Base-by-base conservation (phyloP, 2,888 invertebrate species). In the Drosophila bunnanda region DNA sequence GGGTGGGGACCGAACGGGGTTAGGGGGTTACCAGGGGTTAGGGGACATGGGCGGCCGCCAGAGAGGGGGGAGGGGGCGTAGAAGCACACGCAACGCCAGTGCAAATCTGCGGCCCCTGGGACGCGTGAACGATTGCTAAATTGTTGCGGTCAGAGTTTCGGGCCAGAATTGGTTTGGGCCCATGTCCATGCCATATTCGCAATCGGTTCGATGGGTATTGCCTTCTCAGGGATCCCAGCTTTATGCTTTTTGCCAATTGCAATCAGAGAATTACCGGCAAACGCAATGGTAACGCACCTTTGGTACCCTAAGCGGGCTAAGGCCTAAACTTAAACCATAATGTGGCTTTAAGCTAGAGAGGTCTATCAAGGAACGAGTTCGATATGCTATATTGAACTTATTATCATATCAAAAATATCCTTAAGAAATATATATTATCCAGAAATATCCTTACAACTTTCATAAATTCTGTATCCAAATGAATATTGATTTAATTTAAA, bases 51-150 rank as follows among this genome's bases (percentile, higher is more conserved):
- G 57, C 54, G 36, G 65, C 32, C 30, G 41, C 48, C 32, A 20
- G 46, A 61, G 44, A 46, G 43, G 65, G 52, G 32, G 32, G 25
- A 50, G 65, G 52, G 32, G 32, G 25, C 34, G 44, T 30, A 44
- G 50, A 68, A 58, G 52, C 59, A 71, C 78, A 80, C 81, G 81
- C 79, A 83, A 78, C 67, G 74, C 64, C 57, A 58, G 64, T 34
- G 38, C 50, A 56, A 58, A 58, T 59, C 43, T 57, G 68, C 76
- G 80, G 82, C 84, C 89, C 77, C 69, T 76, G 55, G 79, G 87
- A 85, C 80, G 89, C 87, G 80, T 90, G 90, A 89, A 88, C 89
- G 87, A 90, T 90, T 88, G 89, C 80, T 82, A 85, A 87, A 85
- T 82, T 80, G 79, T 88, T 82, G 86, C 69, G 68, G 58, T 69